phyloP scores from a whole-genome alignment of 2,113 vertebrate genomes.

The Bubo scandiacus region DNA sequence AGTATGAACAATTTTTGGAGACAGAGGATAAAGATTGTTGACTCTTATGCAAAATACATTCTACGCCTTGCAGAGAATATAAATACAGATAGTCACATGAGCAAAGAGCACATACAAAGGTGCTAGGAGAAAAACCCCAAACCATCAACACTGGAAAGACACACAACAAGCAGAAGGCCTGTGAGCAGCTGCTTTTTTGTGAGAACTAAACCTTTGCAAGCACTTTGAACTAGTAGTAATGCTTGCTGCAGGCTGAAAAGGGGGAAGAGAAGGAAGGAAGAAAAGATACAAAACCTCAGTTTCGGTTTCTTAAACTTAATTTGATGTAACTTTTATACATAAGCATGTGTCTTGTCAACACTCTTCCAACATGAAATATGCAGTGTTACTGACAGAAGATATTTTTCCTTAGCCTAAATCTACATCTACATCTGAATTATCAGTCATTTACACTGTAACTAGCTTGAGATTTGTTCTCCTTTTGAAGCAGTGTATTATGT shows the following conservation, averaged over 20 bases:
- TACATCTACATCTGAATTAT: neutral
- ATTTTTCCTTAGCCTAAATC: neutral
- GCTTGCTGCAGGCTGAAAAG: neutral
- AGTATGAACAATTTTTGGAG: neutral
- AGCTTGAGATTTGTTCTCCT: neutral
- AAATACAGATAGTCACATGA: neutral
- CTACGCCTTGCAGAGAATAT: neutral
- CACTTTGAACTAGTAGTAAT: neutral
- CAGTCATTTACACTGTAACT: neutral
- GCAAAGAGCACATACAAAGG: neutral
- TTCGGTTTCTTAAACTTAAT: neutral
- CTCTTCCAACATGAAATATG: conserved; percentile 10
- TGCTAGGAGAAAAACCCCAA: neutral
- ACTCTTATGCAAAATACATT: neutral
- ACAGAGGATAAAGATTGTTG: neutral
- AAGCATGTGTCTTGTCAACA: neutral
- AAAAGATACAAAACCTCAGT: neutral
- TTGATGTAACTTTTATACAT: neutral
- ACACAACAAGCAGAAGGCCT: neutral
- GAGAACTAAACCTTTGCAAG: neutral
- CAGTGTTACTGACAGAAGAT: conserved; percentile 8
- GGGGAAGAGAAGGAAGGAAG: neutral
- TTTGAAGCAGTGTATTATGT: neutral
- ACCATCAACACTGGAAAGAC: neutral
- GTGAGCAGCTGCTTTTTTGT: neutral